Conservation (phyloP, 2,113 vertebrate genomes). For the Phylloscopus trochiloides region DNA sequence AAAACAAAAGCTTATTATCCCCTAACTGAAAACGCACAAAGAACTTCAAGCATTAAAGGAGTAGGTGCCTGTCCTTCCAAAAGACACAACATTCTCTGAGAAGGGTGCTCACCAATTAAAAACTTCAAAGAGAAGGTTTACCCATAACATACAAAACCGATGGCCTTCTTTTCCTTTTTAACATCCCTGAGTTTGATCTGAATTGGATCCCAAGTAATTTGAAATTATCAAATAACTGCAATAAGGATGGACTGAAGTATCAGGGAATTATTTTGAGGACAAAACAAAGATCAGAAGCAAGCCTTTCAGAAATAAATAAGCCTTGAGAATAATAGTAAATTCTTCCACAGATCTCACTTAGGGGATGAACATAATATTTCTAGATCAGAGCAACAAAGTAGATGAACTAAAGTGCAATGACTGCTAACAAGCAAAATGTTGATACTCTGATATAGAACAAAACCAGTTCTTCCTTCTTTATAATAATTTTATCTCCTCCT, state of each 20-base stretch:
- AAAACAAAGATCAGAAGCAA: background rate
- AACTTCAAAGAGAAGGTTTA: background rate
- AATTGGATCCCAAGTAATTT: background rate
- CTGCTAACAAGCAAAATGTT: background rate
- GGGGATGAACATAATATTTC: background rate
- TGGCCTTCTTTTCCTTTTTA: background rate
- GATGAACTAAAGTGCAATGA: background rate
- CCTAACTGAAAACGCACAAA: background rate
- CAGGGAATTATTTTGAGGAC: background rate
- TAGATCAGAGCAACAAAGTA: background rate
- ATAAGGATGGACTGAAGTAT: background rate
- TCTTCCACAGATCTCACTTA: background rate
- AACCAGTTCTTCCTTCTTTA: fast-evolving
- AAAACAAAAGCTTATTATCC: background rate
- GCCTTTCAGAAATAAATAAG: background rate
- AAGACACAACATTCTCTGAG: background rate
- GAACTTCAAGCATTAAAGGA: background rate
- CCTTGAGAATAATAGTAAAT: background rate
- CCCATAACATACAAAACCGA: fast-evolving
- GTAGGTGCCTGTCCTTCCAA: background rate
- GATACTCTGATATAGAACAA: background rate
- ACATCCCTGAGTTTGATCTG: background rate
- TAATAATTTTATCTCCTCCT: background rate
- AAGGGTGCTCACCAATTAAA: background rate
- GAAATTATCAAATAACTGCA: background rate